Percentiles rank a stretch among this genome's conserved stretches.
These are phyloP conservation scores for Seira ritae DNA, from an alignment of 2,888 invertebrate species.

Conservation along the genomic window DNA sequence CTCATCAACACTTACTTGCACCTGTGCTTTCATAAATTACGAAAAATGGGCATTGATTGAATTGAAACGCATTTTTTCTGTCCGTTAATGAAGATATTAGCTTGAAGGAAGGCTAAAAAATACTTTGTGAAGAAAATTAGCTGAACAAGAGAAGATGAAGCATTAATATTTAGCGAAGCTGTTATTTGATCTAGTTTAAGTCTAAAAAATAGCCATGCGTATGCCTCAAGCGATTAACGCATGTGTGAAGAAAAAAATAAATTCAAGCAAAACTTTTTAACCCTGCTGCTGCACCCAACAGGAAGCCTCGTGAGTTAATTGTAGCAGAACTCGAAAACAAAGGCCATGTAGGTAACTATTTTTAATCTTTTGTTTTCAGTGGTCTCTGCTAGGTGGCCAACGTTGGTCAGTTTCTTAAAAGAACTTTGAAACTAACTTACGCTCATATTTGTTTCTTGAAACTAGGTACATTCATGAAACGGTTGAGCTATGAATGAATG, in stretches of 20 bases:
- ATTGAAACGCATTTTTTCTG: no score
- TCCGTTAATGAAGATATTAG: no score
- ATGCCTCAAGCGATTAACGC: not conserved
- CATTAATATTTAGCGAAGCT: not conserved
- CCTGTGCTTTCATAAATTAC: no score
- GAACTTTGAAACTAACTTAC: no score
- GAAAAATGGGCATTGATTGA: no score
- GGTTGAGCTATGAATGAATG: no score
- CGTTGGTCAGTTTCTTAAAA: slow-evolving; percentile 33
- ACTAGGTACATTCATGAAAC: no score
- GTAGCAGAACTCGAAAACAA: slow-evolving; percentile 36
- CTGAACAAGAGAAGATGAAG: not conserved
- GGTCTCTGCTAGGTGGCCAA: slow-evolving; percentile 52
- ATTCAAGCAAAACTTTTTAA: not conserved
- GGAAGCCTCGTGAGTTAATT: slow-evolving; percentile 33
- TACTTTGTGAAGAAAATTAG: not conserved
- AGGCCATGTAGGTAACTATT: slow-evolving; percentile 27
- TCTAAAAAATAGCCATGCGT: not conserved
- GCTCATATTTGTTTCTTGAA: no score
- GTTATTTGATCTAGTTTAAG: not conserved
- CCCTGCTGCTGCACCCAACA: slow-evolving; percentile 35
- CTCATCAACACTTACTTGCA: no score
- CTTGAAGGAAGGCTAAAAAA: not conserved
- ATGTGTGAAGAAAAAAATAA: not conserved
- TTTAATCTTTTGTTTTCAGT: slow-evolving; percentile 35